Conservation (phyloP, 2,888 invertebrate species). For the Minunthozetes semirufus region DNA sequence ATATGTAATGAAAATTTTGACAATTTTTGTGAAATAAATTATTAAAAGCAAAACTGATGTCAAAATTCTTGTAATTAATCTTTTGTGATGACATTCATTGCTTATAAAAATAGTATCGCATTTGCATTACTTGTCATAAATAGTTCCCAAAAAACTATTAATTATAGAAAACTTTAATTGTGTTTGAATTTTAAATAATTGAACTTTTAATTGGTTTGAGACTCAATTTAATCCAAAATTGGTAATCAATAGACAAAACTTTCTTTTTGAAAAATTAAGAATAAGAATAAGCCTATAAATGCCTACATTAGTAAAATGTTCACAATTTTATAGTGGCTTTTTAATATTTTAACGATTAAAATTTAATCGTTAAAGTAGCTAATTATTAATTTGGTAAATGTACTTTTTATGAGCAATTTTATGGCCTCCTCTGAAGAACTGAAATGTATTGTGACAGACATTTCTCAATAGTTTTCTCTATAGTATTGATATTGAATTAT, state of each 20-base stretch:
- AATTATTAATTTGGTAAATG: too few species aligned
- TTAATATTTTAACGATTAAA: too few species aligned
- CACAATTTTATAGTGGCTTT: too few species aligned
- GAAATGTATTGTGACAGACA: too few species aligned
- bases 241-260: neutral
- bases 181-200: neutral
- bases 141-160: conserved; percentile 8
- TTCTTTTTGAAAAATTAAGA: too few species aligned
- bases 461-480: too few species aligned
- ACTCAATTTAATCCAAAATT: neutral
- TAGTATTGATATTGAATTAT: too few species aligned
- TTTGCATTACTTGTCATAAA: conserved; percentile 30
- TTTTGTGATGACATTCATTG: conserved; percentile 25
- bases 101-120: conserved; percentile 23
- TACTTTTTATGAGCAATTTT: too few species aligned
- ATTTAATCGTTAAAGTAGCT: too few species aligned
- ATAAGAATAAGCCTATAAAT: too few species aligned
- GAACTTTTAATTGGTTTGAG: neutral
- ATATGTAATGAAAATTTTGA: neutral
- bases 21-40: conserved; percentile 12
- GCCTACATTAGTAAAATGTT: too few species aligned
- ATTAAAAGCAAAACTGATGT: conserved; percentile 19
- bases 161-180: neutral
- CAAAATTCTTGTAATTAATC: conserved; percentile 10
- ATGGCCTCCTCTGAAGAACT: too few species aligned